Base-by-base conservation (phyloP, 2,888 invertebrate genomes). In the Ornithoptera priamus region DNA sequence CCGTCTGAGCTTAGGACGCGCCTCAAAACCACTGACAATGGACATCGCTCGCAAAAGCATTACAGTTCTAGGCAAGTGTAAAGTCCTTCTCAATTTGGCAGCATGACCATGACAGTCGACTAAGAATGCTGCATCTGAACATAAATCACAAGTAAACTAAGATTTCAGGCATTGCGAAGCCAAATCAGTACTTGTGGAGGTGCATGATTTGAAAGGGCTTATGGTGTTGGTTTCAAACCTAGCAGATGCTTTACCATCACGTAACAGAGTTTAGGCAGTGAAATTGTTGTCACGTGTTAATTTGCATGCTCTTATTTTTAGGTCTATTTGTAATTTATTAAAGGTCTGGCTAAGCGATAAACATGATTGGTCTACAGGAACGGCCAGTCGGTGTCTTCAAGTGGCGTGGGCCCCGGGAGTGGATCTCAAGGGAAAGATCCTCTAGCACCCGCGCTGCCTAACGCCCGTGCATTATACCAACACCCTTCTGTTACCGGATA, bases 21-120 rank as follows among this genome's bases (percentile, higher is more conserved):
- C 76, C 89, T 89, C 87, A 90, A 82, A 83, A 76, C 83, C 75
- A 86, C 85, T 82, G 89, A 90, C 79, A 88, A 88, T 77, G 89
- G 88, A 82, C 88, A 88, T 79, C 88, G 88, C 81, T 82, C 89
- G 64, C 88, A 89, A 85, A 90, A 86, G 82, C 80, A 80, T 84
- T 81, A 78, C 84, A 81, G 80, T 76, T 78, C 83, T 90, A 92
- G 92, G 92, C 92, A 92, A 92, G 92, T 92, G 83, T 85, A 81
- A 80, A 79, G 82, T 80, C 79, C 74, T 81, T 80, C 97, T 95
- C 96, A 85, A 97, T 97, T 93, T 77, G 68, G 73, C 77, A 82
- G 83, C 84, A 83, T 85, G 84, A 76, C 75, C 72, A 73, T 74
- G 50, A 50, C 5, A 12, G 18, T 50, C 72, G 30, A 17, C 30